Evolutionary conservation across 2,113 vertebrate species (phyloP), one percentile per base, ranked within the genome.

Genomic region (Alligator sinensis): DNA sequence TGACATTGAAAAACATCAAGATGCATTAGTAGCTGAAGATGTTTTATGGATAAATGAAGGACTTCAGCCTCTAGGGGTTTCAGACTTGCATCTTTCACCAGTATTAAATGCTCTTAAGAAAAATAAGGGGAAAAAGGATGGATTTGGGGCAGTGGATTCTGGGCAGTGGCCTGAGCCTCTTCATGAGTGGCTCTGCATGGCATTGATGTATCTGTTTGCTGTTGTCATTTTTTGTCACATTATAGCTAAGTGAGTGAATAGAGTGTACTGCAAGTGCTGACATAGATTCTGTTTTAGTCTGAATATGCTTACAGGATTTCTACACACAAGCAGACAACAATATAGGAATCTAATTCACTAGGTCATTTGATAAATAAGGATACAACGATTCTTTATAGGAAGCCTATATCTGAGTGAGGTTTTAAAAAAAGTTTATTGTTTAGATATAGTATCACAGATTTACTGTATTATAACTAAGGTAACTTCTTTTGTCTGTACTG

Each of bases 271-370:
- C 77, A 95, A 95, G 89, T 94, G 80, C 79, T 85, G 92, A 88
- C 79, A 89, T n/a, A 27, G 27, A 64, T 75, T 91, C 94, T 93
- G 59, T 72, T 72, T 22, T 38, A 22, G 14, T 72, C 34, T 12
- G 21, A 72, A 72, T 11, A 72, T 38, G 34, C 34, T 72, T 72
- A 34, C 34, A 34, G 21, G 19, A 72, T 72, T 91, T 63, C 81
- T 93, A 91, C 30, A 91, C 30, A 60, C 77, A 91, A 79, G 30
- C 81, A 93, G 68, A 72, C 11, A 38, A 94, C 81, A 95, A 93
- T 95, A 95, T 95, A 95, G 72, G 80, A 93, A 84, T 94, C 72
- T 93, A 80, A 34, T 91, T 92, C 72, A 88, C 59, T 91, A 62
- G 27, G 68, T 96, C 94, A 87, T 55, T 60, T 80, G 8, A 80